These are phyloP conservation scores for Tachysurus fulvidraco DNA, from an alignment of 2,113 vertebrate species.

Conservation along the genomic window DNA sequence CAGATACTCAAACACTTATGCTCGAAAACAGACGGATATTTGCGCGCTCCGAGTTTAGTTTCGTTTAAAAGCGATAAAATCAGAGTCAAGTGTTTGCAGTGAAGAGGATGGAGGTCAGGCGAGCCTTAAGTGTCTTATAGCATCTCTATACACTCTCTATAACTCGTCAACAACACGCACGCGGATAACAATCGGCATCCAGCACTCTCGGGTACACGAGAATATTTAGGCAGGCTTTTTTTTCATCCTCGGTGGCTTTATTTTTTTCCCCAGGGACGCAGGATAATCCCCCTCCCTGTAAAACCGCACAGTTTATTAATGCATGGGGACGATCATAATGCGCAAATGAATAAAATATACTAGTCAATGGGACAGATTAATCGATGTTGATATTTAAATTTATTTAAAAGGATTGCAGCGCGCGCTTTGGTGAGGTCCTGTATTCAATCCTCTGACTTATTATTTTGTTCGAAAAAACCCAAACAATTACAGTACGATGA, in stretches of 20 bases:
- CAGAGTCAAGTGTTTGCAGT: slow-evolving; percentile 24
- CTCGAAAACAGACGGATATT: not conserved
- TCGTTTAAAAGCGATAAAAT: not conserved
- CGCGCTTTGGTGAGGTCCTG: slow-evolving; percentile 29
- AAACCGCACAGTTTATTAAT: slow-evolving; percentile 58
- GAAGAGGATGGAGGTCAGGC: slow-evolving; percentile 2
- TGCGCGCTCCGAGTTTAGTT: not conserved
- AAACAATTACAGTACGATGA: not conserved
- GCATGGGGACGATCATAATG: slow-evolving; percentile 55
- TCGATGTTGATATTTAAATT: slow-evolving; percentile 68
- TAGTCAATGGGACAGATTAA: slow-evolving; percentile 54
- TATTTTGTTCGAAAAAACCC: not conserved
- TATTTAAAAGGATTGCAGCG: slow-evolving; percentile 57
- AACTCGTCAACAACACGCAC: slow-evolving; percentile 56
- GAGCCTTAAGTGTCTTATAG: slow-evolving; percentile 12
- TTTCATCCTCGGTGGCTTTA: slow-evolving; percentile 55
- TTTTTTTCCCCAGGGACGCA: slow-evolving; percentile 63
- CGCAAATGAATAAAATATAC: slow-evolving; percentile 66
- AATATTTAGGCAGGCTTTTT: slow-evolving; percentile 44
- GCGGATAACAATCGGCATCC: slow-evolving; percentile 53
- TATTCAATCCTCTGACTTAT: not conserved
- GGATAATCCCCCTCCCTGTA: slow-evolving; percentile 40
- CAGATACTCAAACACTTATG: not conserved
- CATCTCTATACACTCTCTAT: slow-evolving; percentile 20
- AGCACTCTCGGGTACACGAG: slow-evolving; percentile 51